These are phyloP conservation scores for Agelastica alni DNA, from an alignment of 2,888 invertebrate species.

Conservation along the genomic window DNA sequence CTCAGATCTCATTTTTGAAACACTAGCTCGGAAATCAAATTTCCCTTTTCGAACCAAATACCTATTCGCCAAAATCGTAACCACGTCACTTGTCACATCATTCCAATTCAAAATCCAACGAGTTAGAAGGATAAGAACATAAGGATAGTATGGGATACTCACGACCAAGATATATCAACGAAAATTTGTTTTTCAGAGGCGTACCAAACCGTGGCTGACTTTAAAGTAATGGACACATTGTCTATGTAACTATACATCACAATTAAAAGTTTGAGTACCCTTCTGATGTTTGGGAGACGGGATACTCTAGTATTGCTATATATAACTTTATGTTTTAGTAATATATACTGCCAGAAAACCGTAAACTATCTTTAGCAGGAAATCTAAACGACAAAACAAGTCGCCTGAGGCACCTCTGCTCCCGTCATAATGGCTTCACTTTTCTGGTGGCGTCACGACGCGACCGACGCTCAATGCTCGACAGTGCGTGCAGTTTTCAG, in stretches of 20 bases:
- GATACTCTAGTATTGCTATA: too few species aligned
- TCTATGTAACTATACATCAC: too few species aligned
- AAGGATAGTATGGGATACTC: constrained; percentile 5
- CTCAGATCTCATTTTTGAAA: not conserved
- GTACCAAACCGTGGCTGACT: too few species aligned
- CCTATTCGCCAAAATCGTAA: not conserved
- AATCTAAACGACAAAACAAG: not conserved
- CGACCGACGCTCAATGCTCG: constrained; percentile 18
- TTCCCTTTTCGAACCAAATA: not conserved
- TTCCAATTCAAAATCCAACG: constrained; percentile 7
- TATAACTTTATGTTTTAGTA: too few species aligned
- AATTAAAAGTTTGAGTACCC: too few species aligned
- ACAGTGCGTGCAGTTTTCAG: constrained; percentile 44
- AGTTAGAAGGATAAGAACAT: constrained; percentile 14
- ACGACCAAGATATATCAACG: not conserved
- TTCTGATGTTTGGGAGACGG: too few species aligned
- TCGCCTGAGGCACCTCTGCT: constrained; percentile 7
- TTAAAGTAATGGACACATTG: too few species aligned
- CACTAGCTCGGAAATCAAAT: not conserved
- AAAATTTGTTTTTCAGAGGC: not conserved
- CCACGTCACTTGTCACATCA: constrained; percentile 13
- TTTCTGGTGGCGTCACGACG: constrained; percentile 12
- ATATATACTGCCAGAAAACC: too few species aligned
- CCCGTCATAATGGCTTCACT: constrained; percentile 14
- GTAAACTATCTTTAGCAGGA: too few species aligned